Evolutionary conservation across 2,797 vertebrate species (phyloP), one percentile per base, ranked within the genome.

Genomic region (Enteromius radiatus): DNA sequence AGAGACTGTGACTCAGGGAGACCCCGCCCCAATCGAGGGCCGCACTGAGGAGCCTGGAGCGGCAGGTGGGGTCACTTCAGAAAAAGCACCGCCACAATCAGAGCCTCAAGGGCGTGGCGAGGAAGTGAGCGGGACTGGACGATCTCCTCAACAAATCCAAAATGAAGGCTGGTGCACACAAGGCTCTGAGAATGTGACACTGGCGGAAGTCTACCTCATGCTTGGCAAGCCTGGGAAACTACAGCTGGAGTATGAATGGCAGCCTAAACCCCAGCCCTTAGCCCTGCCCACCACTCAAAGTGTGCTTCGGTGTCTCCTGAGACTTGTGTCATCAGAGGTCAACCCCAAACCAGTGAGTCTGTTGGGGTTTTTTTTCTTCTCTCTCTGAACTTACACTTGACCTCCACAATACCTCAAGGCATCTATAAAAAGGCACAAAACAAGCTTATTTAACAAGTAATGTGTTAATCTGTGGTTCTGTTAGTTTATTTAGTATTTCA

Each of bases 141-240:
- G 94, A 0, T 91, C 95, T 2, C 92, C 91, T 36, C 94, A 98
- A 79, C 97, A 96, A 89, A 95, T 99, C 80, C 94, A 95, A 12
- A 96, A 96, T 82, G 97, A 98, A 84, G 98, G 98, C 85, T 99
- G 98, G 98, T 97, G 92, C 38, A 85, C 94, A 4, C 95, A 96
- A 47, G 97, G 96, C 17, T 95, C 96, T 0, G 98, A 98, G 88
- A 97, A 96, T 87, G 96, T 99, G 86, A 99, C 98, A 0, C 90
- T 99, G 91, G 98, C 98, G 0, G 98, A 99, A 94, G 95, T 99
- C 91, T 99, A 99, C 95, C 96, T 99, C 94, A 99, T 99, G 98
- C 96, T 97, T 89, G 98, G 98, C 87, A 99, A 99, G 89, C 98
- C 98, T 0, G 96, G 94, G 84, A 99, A 99, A 89, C 86, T 99